Conservation (phyloP, 2,888 invertebrate species). For the Trachelus iudaicus region DNA sequence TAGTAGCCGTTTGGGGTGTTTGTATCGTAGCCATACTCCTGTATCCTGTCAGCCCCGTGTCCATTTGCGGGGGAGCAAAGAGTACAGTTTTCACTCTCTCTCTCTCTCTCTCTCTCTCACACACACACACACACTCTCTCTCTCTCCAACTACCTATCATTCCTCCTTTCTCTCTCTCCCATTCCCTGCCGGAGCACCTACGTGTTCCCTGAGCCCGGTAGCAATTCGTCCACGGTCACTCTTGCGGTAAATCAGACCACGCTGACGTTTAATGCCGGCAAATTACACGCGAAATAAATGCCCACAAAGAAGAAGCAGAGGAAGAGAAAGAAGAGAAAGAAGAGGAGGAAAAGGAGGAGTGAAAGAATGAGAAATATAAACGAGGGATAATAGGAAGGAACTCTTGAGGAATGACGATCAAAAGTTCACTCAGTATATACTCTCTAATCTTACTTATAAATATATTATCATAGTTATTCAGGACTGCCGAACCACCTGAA, state of each 20-base stretch:
- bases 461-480: too few species aligned
- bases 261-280: slow-evolving; percentile 63
- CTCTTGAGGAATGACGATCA: neutral
- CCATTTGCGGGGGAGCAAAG: neutral
- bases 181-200: slow-evolving; percentile 29
- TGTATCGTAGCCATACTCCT: slow-evolving; percentile 26
- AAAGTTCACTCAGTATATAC: neutral
- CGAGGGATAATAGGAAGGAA: neutral
- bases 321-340: slow-evolving; percentile 7
- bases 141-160: too few species aligned
- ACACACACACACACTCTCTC: slow-evolving; percentile 1
- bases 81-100: neutral
- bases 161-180: slow-evolving; percentile 16
- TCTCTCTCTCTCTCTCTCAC: neutral
- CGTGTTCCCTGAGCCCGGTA: slow-evolving; percentile 56
- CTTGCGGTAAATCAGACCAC: slow-evolving; percentile 61
- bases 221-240: slow-evolving; percentile 57
- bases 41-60: slow-evolving; percentile 28
- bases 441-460: neutral
- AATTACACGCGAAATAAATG: slow-evolving; percentile 64
- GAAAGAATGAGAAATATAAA: neutral
- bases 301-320: slow-evolving; percentile 19
- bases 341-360: slow-evolving; percentile 16
- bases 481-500: too few species aligned
- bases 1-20: slow-evolving; percentile 28